These are phyloP conservation scores for Perccottus glenii DNA, from an alignment of 2,113 vertebrate genomes.

Conservation along the genomic window DNA sequence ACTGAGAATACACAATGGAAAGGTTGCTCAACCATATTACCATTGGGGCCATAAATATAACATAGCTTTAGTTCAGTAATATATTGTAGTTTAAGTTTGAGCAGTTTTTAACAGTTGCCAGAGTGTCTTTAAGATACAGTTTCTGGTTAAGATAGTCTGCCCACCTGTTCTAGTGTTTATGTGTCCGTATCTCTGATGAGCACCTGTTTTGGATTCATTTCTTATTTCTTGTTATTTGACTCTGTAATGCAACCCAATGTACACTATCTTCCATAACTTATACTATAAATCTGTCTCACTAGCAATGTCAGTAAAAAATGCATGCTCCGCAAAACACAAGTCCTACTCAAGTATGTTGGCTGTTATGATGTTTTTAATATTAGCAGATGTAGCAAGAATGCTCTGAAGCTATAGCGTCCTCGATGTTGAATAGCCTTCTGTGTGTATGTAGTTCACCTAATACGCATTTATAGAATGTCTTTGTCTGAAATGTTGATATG, in stretches of 20 bases:
- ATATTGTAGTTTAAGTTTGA: neutral
- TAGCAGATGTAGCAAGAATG: too few species aligned
- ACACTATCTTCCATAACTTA: neutral
- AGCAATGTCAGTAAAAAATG: too few species aligned
- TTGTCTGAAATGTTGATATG: too few species aligned
- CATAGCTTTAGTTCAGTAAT: neutral
- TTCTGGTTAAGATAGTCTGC: neutral
- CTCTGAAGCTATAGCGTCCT: too few species aligned
- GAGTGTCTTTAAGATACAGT: neutral
- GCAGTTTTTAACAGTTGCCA: neutral
- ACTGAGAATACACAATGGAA: neutral
- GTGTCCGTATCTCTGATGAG: neutral
- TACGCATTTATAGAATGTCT: too few species aligned
- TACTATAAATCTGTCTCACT: neutral
- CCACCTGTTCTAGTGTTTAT: neutral
- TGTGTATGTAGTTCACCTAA: too few species aligned
- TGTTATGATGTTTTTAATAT: too few species aligned
- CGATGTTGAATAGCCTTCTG: too few species aligned
- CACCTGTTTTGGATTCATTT: neutral
- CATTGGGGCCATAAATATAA: neutral
- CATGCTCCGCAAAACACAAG: neutral
- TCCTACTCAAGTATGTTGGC: neutral
- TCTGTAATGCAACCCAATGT: neutral
- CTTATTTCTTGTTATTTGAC: constrained; percentile 1
- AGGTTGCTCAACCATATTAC: neutral